Evolutionary conservation across 1,140 invertebrate species (phyloP).

Genomic region (Tribolium madens): DNA sequence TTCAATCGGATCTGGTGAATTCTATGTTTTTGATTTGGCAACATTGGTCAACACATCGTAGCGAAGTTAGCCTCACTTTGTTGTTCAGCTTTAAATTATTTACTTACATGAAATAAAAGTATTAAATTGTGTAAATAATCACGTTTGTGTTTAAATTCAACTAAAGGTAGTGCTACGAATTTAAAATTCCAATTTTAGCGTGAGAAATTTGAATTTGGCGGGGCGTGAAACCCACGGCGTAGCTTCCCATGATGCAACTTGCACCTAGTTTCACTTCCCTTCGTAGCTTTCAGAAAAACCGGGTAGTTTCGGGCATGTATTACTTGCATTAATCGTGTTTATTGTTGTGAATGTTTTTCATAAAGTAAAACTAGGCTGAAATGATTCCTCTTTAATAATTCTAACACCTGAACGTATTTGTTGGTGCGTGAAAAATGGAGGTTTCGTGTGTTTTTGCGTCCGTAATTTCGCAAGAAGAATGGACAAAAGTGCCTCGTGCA

Average conservation of each 20-base stretch:
- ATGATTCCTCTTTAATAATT: neutral
- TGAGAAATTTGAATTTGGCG: neutral
- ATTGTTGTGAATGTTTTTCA: neutral
- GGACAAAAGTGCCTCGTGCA: conserved; percentile 66
- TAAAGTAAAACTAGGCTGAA: neutral
- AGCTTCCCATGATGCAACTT: neutral
- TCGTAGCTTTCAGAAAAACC: conserved; percentile 30
- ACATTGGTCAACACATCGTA: no score
- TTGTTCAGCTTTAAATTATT: no score
- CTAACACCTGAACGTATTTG: neutral
- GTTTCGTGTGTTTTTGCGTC: conserved; percentile 56
- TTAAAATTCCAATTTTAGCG: neutral
- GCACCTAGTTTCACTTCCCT: neutral
- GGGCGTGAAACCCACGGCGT: neutral
- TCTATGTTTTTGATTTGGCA: no score
- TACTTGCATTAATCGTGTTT: neutral
- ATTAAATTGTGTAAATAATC: no score
- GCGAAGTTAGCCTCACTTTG: no score
- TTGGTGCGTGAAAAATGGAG: conserved; percentile 38
- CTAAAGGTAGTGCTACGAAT: neutral
- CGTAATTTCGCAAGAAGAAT: conserved; percentile 65
- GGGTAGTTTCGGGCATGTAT: conserved; percentile 7
- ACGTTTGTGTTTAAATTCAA: no score
- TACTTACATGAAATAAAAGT: no score
- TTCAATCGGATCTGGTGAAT: no score